Evolutionary conservation across 1,140 invertebrate species (phyloP).

Genomic region (Drosophila prosaltans): DNA sequence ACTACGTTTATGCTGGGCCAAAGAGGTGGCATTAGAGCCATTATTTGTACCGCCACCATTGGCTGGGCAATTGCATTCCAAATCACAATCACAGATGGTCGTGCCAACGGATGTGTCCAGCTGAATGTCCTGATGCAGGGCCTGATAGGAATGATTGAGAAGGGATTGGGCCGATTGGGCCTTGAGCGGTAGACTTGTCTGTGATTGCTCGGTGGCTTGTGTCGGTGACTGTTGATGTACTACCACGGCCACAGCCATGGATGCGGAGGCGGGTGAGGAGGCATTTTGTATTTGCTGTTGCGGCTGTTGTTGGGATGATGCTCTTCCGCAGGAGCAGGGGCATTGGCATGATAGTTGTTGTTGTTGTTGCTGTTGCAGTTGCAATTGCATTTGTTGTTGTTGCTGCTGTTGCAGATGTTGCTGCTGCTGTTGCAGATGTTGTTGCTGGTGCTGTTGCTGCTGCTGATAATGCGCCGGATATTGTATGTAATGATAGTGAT

Average conservation of each 20-base stretch:
- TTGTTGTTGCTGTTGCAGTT: conserved; percentile 39
- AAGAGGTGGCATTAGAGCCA: conserved; percentile 18
- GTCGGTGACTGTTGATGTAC: conserved; percentile 70
- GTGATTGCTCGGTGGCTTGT: conserved; percentile 28
- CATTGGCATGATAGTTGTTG: conserved; percentile 58
- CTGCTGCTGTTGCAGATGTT: conserved; percentile 44
- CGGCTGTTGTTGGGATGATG: conserved; percentile 48
- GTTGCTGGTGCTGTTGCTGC: conserved; percentile 44
- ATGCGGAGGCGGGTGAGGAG: conserved; percentile 21
- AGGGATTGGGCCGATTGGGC: conserved; percentile 75
- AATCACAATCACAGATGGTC: conserved; percentile 69
- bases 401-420: conserved; percentile 29
- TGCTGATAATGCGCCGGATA: conserved; percentile 72
- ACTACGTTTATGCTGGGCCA: conserved; percentile 66
- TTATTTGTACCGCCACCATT: neutral
- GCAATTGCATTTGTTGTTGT: conserved; percentile 29
- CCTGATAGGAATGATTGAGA: conserved; percentile 78
- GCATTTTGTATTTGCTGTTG: conserved; percentile 33
- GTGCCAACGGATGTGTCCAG: conserved; percentile 54
- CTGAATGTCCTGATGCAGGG: conserved; percentile 62
- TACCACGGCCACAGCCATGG: conserved; percentile 73
- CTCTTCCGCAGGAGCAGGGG: conserved; percentile 71
- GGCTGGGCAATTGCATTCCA: conserved; percentile 69
- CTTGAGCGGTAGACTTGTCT: conserved; percentile 30
- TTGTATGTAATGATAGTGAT: conserved; percentile 82